Evolutionary conservation across 2,113 vertebrate species (phyloP).

Genomic region (Capreolus pygargus): DNA sequence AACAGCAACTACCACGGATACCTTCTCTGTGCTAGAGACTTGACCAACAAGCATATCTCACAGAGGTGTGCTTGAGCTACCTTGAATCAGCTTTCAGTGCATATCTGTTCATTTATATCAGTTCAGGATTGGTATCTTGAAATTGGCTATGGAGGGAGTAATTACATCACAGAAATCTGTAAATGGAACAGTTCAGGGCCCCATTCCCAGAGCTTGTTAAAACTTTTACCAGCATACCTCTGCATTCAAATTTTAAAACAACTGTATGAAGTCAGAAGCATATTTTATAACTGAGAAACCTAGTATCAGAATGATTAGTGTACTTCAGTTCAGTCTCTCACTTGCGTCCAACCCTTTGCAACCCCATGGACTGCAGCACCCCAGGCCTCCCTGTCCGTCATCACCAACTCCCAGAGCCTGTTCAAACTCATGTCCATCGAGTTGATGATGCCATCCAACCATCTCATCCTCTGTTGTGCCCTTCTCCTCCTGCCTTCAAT

Average conservation of each 20-base stretch:
- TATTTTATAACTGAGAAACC: background rate
- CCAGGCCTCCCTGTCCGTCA: background rate
- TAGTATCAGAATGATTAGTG: background rate
- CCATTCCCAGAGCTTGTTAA: background rate
- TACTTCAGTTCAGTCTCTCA: background rate
- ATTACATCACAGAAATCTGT: background rate
- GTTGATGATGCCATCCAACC: background rate
- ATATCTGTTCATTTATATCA: background rate
- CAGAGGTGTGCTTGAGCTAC: background rate
- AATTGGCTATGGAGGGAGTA: background rate
- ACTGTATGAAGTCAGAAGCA: background rate
- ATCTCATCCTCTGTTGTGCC: background rate
- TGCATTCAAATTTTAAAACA: background rate
- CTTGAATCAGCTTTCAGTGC: background rate
- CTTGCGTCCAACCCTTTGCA: background rate
- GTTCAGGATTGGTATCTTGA: background rate
- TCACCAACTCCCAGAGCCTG: background rate
- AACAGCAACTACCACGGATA: background rate
- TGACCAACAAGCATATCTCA: background rate
- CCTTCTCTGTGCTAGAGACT: background rate
- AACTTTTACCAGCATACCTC: background rate
- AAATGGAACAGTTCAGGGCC: background rate
- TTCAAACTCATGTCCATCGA: background rate
- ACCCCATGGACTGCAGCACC: background rate
- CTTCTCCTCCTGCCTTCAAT: background rate